phyloP scores from a whole-genome alignment of 2,888 invertebrate genomes.

The Aromia moschata region DNA sequence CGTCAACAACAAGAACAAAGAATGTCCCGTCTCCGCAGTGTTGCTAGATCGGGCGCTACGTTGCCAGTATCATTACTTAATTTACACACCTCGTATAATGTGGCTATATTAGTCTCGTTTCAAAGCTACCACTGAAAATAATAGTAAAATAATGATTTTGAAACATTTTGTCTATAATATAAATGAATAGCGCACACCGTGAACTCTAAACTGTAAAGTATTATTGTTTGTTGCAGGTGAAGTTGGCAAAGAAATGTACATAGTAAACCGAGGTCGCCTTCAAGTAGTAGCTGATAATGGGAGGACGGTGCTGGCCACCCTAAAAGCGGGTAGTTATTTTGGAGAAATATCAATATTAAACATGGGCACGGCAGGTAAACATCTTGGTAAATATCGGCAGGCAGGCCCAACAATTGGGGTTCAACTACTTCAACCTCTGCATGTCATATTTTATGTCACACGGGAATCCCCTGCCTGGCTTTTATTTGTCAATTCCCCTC shows the following conservation, averaged over 20 bases:
- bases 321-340: constrained; percentile 99
- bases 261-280: constrained; percentile 95
- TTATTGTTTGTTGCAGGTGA: constrained; percentile 75
- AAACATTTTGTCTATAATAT: no score
- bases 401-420: constrained; percentile 47
- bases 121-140: no score
- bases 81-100: no score
- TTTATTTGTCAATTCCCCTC: constrained; percentile 49
- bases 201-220: no score
- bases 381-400: constrained; percentile 89
- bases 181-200: no score
- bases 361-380: constrained; percentile 99
- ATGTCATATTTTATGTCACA: constrained; percentile 31
- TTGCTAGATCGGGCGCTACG: no score
- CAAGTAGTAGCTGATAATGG: constrained; percentile 96
- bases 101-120: no score
- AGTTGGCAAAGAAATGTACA: constrained; percentile 99
- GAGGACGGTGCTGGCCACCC: constrained; percentile 94
- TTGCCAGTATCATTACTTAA: no score
- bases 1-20: no score
- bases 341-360: constrained; percentile 99
- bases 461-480: constrained; percentile 48
- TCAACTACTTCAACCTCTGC: constrained; percentile 31
- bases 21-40: no score
- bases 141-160: no score